A percentile compares a stretch with the other conserved stretches of the same genome.
Evolutionary conservation across 2,888 invertebrate genomes (phyloP).

Genomic region (Schizaphis graminum): DNA sequence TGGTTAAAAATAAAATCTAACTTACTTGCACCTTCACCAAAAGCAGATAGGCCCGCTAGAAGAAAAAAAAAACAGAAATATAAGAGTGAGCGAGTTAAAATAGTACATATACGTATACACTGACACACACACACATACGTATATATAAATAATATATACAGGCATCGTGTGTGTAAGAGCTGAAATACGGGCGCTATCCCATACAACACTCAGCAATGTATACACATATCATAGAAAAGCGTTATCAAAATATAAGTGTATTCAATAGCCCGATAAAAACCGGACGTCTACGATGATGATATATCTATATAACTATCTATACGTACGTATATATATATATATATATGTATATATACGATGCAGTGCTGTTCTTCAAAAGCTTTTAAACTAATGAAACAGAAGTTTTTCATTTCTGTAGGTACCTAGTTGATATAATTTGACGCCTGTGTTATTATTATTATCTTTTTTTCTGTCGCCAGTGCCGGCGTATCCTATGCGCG

Average conservation of each 20-base stretch:
- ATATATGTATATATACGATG: neutral
- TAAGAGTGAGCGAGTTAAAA: conserved; percentile 19
- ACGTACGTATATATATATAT: neutral
- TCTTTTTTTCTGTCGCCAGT: conserved; percentile 17
- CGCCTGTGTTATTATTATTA: conserved; percentile 38
- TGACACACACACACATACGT: neutral
- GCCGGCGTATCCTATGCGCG: neutral
- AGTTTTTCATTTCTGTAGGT: conserved; percentile 25
- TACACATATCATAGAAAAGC: conserved; percentile 43
- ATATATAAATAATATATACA: neutral
- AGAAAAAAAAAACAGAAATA: conserved; percentile 52
- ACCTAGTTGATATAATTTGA: conserved; percentile 44
- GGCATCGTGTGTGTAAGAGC: neutral
- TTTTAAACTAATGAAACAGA: conserved; percentile 63
- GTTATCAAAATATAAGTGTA: conserved; percentile 43
- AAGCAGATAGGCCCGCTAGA: conserved; percentile 58
- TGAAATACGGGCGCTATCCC: neutral
- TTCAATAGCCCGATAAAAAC: conserved; percentile 53
- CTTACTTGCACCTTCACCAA: conserved; percentile 66
- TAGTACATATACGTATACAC: neutral
- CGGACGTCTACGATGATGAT: conserved; percentile 55
- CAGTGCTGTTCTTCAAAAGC: conserved; percentile 50
- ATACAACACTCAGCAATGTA: neutral
- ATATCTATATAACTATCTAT: conserved; percentile 34
- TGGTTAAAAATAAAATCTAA: conserved; percentile 41